Evolutionary conservation across 2,113 vertebrate genomes (phyloP).

Genomic region (Aramus guarauna): DNA sequence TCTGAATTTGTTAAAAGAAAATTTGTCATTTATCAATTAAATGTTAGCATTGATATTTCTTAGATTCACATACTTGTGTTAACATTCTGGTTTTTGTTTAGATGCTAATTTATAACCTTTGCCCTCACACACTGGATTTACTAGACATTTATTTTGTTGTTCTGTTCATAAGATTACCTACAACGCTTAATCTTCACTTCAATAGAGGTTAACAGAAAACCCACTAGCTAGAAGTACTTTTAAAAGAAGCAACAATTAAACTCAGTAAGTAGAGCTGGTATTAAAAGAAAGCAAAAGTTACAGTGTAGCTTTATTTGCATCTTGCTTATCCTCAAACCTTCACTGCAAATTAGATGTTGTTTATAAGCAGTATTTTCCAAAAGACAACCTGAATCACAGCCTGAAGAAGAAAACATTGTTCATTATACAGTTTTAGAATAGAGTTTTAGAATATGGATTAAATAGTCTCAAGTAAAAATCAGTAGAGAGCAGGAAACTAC

Average conservation of each 20-base stretch:
- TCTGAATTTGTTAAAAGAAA: not conserved
- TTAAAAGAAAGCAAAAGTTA: not conserved
- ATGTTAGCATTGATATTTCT: not conserved
- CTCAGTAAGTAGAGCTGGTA: not conserved
- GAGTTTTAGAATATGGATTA: not conserved
- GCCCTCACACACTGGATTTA: not conserved
- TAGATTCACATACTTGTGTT: not conserved
- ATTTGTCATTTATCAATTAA: not conserved
- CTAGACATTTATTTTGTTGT: not conserved
- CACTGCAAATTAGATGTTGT: not conserved
- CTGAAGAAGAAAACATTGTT: not conserved
- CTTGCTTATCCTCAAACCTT: not conserved
- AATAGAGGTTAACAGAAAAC: not conserved
- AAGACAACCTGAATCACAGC: not conserved
- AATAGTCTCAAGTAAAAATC: not conserved
- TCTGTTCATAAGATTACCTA: not conserved
- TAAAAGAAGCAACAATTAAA: not conserved
- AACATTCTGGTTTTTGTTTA: not conserved
- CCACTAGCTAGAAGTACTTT: not conserved
- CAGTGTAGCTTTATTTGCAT: not conserved
- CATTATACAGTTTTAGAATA: too few relatives aligned
- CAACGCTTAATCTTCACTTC: not conserved
- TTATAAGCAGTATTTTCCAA: not conserved
- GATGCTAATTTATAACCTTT: not conserved
- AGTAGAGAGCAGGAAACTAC: not conserved